Conservation (phyloP, 2,888 invertebrate genomes). For the Drosophila paucipuncta region DNA sequence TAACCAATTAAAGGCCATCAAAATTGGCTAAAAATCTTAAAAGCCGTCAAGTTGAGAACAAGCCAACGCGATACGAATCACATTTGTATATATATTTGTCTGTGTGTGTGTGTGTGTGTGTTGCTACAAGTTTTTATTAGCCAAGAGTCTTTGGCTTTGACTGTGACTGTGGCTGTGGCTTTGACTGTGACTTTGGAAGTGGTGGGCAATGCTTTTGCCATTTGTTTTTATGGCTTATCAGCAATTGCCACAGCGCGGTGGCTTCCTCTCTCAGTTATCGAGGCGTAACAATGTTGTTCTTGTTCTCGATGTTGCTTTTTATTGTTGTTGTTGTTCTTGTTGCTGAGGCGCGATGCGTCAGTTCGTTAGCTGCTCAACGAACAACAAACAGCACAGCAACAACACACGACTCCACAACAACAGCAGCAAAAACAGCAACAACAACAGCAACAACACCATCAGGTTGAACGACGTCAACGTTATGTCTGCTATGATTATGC, state of each 20-base stretch:
- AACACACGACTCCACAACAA: not conserved
- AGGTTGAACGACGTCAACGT: constrained; percentile 54
- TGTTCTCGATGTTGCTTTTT: constrained; percentile 7
- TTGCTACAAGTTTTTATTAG: constrained; percentile 31
- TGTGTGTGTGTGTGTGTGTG: constrained; percentile 3
- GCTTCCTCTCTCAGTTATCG: constrained; percentile 31
- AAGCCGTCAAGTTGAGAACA: constrained; percentile 61
- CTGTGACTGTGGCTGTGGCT: not conserved
- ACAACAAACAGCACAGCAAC: constrained; percentile 15
- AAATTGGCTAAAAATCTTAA: constrained; percentile 61
- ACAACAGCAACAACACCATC: constrained; percentile 5
- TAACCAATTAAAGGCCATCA: constrained; percentile 60
- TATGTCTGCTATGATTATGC: constrained; percentile 80
- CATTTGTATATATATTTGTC: constrained; percentile 7
- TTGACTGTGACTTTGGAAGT: constrained; percentile 15
- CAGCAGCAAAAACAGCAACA: not conserved
- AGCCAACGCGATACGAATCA: constrained; percentile 38
- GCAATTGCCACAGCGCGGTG: constrained; percentile 53
- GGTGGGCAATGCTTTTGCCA: constrained; percentile 52
- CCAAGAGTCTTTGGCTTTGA: constrained; percentile 32
- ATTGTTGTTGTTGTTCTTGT: constrained; percentile 15
- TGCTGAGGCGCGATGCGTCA: constrained; percentile 54
- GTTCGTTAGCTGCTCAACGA: constrained; percentile 63
- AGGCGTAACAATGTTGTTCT: constrained; percentile 67
- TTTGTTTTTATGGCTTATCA: constrained; percentile 78